Conservation (phyloP, 2,888 invertebrate genomes). For the Pammene aurita region DNA sequence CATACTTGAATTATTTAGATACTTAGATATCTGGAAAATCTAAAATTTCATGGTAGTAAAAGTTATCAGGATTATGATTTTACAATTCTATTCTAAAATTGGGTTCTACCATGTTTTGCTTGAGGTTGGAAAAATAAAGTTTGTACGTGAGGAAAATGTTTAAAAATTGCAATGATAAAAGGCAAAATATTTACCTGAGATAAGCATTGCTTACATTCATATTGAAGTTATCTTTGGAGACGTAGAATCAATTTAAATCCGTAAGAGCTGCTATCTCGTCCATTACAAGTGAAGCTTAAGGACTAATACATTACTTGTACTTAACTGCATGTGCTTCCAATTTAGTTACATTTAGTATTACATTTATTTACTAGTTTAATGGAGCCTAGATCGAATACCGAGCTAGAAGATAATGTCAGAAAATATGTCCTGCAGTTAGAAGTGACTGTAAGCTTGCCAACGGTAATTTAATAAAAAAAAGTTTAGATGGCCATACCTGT, state of each 20-base stretch:
- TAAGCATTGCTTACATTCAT: slow-evolving; percentile 12
- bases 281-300: slow-evolving; percentile 22
- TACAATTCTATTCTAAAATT: no score
- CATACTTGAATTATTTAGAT: no score
- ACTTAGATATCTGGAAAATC: no score
- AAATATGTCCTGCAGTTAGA: slow-evolving; percentile 2
- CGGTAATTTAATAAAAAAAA: not conserved
- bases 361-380: slow-evolving; percentile 17
- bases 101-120: no score
- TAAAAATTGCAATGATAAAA: no score
- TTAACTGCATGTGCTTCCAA: slow-evolving; percentile 10
- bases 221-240: slow-evolving; percentile 5
- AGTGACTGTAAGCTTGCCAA: not conserved
- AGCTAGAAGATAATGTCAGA: slow-evolving; percentile 18
- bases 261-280: slow-evolving; percentile 21
- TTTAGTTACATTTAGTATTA: slow-evolving; percentile 19
- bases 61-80: no score
- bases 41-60: no score
- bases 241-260: slow-evolving; percentile 13
- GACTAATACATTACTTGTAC: slow-evolving; percentile 20
- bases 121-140: no score
- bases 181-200: no score
- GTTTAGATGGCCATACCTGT: not conserved
- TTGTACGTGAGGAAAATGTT: no score
- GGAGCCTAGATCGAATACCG: slow-evolving; percentile 7